A percentile compares a stretch with the other conserved stretches of the same genome.
These are phyloP conservation scores for Brenthis daphne DNA, from an alignment of 2,888 invertebrate genomes.

Conservation along the genomic window DNA sequence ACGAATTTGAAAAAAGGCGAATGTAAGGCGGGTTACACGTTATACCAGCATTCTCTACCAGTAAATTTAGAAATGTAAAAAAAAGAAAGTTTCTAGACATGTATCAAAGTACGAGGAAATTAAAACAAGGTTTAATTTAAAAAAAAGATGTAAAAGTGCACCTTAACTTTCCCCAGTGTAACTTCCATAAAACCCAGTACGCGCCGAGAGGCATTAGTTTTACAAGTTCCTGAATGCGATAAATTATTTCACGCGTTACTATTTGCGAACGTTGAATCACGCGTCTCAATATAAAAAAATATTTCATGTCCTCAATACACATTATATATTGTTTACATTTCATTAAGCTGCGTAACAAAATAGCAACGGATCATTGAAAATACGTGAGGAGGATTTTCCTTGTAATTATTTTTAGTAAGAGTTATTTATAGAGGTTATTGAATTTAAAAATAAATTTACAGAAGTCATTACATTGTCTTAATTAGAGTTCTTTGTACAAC, in stretches of 20 bases:
- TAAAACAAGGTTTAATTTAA: no score
- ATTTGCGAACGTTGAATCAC: slow-evolving; percentile 17
- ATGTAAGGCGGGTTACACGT: no score
- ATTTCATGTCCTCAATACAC: slow-evolving; percentile 28
- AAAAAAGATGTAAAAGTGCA: no score
- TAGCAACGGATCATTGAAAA: slow-evolving; percentile 32
- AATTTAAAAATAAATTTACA: background rate
- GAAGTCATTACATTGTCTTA: no score
- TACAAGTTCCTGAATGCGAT: slow-evolving; percentile 24
- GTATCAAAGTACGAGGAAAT: no score
- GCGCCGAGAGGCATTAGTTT: background rate
- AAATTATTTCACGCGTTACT: slow-evolving; percentile 35
- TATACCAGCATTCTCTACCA: no score
- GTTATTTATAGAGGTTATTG: no score
- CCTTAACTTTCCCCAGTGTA: background rate
- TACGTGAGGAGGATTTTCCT: slow-evolving; percentile 33
- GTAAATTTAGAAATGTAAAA: no score
- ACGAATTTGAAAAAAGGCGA: no score
- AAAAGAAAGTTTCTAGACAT: no score
- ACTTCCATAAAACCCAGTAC: slow-evolving; percentile 12
- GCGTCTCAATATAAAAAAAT: slow-evolving; percentile 5
- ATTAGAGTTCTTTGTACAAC: no score
- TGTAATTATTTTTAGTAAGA: slow-evolving; percentile 36
- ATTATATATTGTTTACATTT: slow-evolving; percentile 31
- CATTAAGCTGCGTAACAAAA: slow-evolving; percentile 28